These are phyloP conservation scores for Pteropus alecto DNA, from an alignment of 2,113 vertebrate species.

Conservation along the genomic window DNA sequence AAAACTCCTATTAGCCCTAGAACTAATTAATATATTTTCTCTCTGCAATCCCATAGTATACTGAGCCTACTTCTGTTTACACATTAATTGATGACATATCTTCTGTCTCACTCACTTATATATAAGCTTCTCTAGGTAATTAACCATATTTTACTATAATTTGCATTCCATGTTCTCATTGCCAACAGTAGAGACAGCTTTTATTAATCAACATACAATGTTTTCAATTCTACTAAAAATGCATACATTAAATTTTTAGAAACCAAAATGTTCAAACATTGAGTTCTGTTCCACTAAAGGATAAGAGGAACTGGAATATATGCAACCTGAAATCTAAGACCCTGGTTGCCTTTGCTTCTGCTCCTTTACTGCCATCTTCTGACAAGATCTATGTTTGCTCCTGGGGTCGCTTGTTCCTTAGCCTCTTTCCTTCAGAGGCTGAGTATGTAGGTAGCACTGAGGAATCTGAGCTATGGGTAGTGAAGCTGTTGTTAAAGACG, in stretches of 20 bases:
- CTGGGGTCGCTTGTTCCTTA: neutral
- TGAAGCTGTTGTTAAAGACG: neutral
- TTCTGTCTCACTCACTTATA: neutral
- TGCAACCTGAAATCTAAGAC: neutral
- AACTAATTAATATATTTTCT: neutral
- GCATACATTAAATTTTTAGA: neutral
- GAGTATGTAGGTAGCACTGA: neutral
- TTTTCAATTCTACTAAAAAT: neutral
- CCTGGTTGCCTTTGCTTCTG: neutral
- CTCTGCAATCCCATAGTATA: neutral
- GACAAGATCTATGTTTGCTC: neutral
- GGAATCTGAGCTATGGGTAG: neutral
- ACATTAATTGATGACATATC: neutral
- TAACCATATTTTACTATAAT: neutral
- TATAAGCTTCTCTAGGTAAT: neutral
- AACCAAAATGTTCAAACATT: neutral
- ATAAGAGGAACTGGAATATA: neutral
- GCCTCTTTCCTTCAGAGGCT: neutral
- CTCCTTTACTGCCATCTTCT: constrained; percentile 52
- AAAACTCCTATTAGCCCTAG: neutral
- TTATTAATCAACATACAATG: neutral
- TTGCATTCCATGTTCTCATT: neutral
- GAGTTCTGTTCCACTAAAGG: neutral
- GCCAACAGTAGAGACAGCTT: neutral
- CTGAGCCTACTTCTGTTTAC: neutral